Conservation (phyloP, 2,113 vertebrate genomes). For the Heterochromis multidens region DNA sequence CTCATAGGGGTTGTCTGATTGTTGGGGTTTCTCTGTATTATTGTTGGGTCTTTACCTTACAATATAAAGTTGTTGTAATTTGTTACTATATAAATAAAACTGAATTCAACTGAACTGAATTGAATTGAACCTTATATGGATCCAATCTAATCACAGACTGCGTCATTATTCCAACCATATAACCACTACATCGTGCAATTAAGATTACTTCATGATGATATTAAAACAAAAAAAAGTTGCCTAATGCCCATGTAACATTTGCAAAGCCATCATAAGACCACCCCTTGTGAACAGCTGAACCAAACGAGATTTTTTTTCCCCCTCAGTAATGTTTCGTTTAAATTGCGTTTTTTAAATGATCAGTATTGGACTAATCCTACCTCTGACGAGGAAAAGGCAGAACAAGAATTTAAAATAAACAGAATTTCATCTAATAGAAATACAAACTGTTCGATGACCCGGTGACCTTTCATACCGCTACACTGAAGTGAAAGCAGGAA, state of each 20-base stretch:
- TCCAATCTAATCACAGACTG: not conserved
- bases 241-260: not conserved
- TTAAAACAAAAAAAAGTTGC: no score
- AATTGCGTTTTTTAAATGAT: not conserved
- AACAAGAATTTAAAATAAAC: not conserved
- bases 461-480: not conserved
- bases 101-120: no score
- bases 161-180: not conserved
- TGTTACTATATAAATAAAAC: no score
- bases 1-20: no score
- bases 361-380: not conserved
- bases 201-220: not conserved
- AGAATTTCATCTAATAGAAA: not conserved
- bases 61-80: no score
- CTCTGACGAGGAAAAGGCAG: not conserved
- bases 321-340: not conserved
- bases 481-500: not conserved
- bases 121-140: no score
- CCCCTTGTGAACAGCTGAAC: not conserved
- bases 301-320: not conserved
- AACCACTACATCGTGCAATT: not conserved
- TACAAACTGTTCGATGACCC: not conserved
- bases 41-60: no score
- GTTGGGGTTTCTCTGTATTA: no score
- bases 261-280: not conserved